phyloP scores from a whole-genome alignment of 2,113 vertebrate genomes.

The Pycnonotus jocosus region DNA sequence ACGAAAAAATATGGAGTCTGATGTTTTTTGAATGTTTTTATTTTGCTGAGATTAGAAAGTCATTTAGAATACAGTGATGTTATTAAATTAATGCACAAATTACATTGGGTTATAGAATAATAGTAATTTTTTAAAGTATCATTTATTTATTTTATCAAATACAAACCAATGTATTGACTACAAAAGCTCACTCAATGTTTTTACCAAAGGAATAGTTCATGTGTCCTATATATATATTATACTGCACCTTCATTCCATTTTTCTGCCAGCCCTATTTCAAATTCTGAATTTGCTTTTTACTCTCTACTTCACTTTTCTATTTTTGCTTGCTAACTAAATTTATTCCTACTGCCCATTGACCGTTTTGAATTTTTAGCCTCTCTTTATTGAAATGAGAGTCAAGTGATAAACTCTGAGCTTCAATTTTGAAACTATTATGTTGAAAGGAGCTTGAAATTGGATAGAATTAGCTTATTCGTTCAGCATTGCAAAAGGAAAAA shows the following conservation, averaged over 20 bases:
- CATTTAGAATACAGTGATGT: background rate
- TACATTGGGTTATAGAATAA: background rate
- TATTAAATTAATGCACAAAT: background rate
- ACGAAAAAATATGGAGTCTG: background rate
- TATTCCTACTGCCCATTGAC: background rate
- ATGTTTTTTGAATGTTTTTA: background rate
- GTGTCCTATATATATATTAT: background rate
- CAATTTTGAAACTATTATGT: conserved; percentile 16
- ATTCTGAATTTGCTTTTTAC: background rate
- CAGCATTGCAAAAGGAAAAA: background rate
- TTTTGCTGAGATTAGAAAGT: background rate
- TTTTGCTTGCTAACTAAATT: background rate
- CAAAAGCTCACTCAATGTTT: background rate
- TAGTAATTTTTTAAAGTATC: fast-evolving
- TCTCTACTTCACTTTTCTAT: background rate
- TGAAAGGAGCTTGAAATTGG: conserved; percentile 38
- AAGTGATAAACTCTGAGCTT: conserved; percentile 28
- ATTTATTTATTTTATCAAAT: background rate
- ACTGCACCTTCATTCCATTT: background rate
- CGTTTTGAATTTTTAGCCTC: background rate
- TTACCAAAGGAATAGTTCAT: background rate
- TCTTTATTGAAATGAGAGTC: conserved; percentile 6
- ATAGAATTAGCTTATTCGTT: background rate
- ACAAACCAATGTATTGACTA: background rate
- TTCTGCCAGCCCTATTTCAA: background rate